Evolutionary conservation across 2,888 invertebrate genomes (phyloP), one percentile per base, ranked within the genome.

Genomic region (Labia minor): DNA sequence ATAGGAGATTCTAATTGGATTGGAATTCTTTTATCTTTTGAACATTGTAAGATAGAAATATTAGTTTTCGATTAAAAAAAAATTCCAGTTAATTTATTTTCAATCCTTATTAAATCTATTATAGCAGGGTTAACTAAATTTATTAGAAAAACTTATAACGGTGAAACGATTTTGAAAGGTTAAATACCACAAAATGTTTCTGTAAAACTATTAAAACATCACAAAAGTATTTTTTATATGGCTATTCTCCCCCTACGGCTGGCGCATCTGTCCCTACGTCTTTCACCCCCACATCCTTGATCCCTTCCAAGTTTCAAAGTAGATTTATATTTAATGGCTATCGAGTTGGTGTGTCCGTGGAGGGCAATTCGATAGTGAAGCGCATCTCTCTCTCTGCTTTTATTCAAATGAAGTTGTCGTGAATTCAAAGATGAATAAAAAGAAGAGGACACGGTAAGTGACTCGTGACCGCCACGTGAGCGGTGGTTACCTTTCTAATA

Each of bases 281-380:
- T 14, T 11, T 11, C n/a, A 4, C 4, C 49, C 49, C 49, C n/a
- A 2, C 3, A 2, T 3, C 3, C 49, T 14, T 16, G 4, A 14
- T 3, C 14, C 49, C 49, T 14, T 49, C 3, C 49, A 49, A n/a
- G n/a, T 49, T 49, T 49, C 49, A 49, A 49, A 49, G 49, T 49
- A 49, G 49, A 49, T 49, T 49, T 49, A 49, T 49, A 49, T 49
- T 49, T 49, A 49, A 49, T 49, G 49, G 49, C 49, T 16, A 49
- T 49, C 49, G 49, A 49, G 26, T 26, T 26, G 26, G 26, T 26
- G n/a, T n/a, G 26, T 26, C 26, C 49, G 49, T 3, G 3, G 49
- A 49, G 49, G 49, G 49, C 49, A 14, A 49, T 49, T 49, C n/a
- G 49, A 49, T 26, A 26, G 16, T 49, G 49, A 16, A 49, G 14